Percentiles rank a stretch among this genome's conserved stretches.
These are phyloP conservation scores for Capitulum mitella DNA, from an alignment of 2,888 invertebrate genomes.

Conservation along the genomic window DNA sequence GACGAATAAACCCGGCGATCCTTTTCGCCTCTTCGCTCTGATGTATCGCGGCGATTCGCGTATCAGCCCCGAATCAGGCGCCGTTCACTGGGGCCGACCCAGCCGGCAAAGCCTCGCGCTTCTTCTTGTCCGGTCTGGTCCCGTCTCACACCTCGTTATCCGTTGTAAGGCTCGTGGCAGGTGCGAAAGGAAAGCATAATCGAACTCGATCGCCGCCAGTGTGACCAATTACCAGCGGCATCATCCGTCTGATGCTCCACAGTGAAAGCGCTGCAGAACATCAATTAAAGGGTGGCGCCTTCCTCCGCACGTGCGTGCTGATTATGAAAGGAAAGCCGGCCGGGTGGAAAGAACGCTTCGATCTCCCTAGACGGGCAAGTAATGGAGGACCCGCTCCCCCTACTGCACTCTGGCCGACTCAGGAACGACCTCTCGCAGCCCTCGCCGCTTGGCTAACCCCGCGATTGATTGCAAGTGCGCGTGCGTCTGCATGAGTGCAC, in stretches of 20 bases:
- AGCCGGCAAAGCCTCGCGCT: too few relatives aligned
- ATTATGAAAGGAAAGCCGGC: not conserved
- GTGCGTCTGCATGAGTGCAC: not conserved
- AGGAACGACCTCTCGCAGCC: not conserved
- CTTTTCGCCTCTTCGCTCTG: too few relatives aligned
- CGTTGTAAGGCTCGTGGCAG: not conserved
- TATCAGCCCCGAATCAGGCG: not conserved
- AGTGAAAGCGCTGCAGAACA: constrained; percentile 4
- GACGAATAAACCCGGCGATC: too few relatives aligned
- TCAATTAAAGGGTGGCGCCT: not conserved
- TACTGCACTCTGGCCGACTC: not conserved
- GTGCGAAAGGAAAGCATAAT: not conserved
- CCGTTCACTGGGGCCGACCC: not conserved
- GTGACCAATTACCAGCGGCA: not conserved
- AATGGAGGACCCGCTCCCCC: not conserved
- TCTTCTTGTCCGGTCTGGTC: not conserved
- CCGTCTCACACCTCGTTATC: not conserved
- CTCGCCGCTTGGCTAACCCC: not conserved
- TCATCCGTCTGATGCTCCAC: not conserved
- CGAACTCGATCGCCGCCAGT: not conserved
- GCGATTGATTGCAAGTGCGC: not conserved
- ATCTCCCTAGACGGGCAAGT: not conserved
- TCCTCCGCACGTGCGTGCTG: not conserved
- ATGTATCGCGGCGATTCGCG: too few relatives aligned
- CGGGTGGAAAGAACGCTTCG: not conserved